Evolutionary conservation across 2,113 vertebrate genomes (phyloP).

Genomic region (Sturnus vulgaris): DNA sequence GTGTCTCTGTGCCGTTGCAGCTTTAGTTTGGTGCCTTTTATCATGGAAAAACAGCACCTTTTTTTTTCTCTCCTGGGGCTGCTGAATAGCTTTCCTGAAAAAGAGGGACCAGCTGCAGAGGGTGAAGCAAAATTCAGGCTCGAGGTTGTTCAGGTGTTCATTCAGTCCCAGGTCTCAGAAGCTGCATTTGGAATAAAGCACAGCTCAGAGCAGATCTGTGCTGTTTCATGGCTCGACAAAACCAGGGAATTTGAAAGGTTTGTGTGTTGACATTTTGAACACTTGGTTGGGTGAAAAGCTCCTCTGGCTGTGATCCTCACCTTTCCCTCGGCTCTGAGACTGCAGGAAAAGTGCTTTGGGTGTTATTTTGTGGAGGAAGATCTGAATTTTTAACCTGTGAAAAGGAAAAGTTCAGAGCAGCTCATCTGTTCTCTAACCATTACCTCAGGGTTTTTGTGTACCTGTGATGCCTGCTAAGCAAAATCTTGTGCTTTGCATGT

Average conservation of each 20-base stretch:
- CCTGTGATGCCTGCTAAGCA: not conserved
- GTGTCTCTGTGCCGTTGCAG: not conserved
- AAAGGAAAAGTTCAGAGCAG: not conserved
- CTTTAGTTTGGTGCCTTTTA: constrained; percentile 12
- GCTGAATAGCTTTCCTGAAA: not conserved
- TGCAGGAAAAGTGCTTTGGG: not conserved
- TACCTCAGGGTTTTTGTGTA: not conserved
- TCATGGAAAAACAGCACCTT: not conserved
- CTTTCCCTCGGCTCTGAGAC: not conserved
- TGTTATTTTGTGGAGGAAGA: not conserved
- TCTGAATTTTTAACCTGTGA: not conserved
- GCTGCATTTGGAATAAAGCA: not conserved
- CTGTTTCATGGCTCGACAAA: not conserved
- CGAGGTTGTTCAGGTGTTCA: not conserved
- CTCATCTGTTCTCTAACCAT: fast-evolving
- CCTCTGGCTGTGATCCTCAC: not conserved
- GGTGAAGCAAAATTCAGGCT: not conserved
- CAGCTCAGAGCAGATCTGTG: not conserved
- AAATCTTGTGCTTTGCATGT: not conserved
- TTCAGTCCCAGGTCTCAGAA: not conserved
- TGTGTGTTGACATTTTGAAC: not conserved
- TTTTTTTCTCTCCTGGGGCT: not conserved
- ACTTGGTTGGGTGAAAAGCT: not conserved
- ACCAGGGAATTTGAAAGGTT: not conserved
- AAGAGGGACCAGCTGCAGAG: constrained; percentile 16